Evolutionary conservation across 1,140 invertebrate genomes (phyloP), one percentile per base, ranked within the genome.

Genomic region (Brachionus rotundiformis): DNA sequence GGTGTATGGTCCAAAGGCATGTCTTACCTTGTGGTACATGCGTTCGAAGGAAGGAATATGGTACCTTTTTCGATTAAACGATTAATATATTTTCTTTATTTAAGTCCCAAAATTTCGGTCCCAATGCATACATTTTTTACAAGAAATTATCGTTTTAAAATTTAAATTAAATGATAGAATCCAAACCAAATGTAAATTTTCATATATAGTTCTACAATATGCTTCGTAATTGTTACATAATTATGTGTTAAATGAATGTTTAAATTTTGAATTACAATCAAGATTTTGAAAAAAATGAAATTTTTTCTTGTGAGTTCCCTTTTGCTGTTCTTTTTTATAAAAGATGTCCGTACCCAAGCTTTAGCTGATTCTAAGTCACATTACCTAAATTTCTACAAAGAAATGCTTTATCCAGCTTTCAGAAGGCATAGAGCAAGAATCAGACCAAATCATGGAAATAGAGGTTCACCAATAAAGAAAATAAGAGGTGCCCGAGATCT

Each of bases 361-460:
- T 25, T 79, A 11, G 44, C 76, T 6, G 76, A 79, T 59, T 79
- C 76, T 11, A 79, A 59, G 25, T 29, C 44, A 13, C n/a, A 31
- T 23, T 79, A 29, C 47, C 11, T 59, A 11, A 59, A 79, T 63
- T 79, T 79, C 59, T 79, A 25, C 29, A 36, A 19, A n/a, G 76
- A 79, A 63, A 54, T 79, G 29, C n/a, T 79, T 16, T 39, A 79
- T 79, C 76, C 76, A 13, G 31, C 47, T 23, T 79, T 54, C 36
- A n/a, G 76, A 36, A 23, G 36, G 2, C 76, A 59, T 59, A 7
- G 76, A 5, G 76, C 25, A 1, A 31, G 76, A 36, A 33, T 79
- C 19, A 54, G 76, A 39, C 76, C 76, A 39, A 29, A 59, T 54
- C 25, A 27, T 7, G 47, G 47, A 5, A 23, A 79, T 1, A 11